These are phyloP conservation scores for Petrocephalus microphthalmus DNA, from an alignment of 2,113 vertebrate genomes.

Conservation along the genomic window DNA sequence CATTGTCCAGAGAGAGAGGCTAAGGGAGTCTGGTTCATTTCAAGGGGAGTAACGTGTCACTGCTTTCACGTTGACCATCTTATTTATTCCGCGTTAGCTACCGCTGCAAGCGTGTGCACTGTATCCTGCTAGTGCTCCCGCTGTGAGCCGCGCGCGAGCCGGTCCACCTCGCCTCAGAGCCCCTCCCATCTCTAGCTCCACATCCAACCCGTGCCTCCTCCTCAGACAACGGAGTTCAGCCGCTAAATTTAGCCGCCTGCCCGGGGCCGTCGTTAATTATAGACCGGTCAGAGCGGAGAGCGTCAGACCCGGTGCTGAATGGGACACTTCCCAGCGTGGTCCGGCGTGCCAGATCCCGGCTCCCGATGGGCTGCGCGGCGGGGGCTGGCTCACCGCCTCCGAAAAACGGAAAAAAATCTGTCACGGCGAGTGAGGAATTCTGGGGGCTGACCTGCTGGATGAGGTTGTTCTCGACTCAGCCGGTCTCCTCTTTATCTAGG, in stretches of 20 bases:
- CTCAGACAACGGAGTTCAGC: slow-evolving; percentile 49
- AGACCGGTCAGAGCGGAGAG: slow-evolving; percentile 47
- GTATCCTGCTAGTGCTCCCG: slow-evolving; percentile 36
- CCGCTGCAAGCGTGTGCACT: neutral
- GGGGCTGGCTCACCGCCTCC: neutral
- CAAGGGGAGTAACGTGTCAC: neutral
- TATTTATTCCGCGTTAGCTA: neutral
- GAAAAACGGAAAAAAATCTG: neutral
- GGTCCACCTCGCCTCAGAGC: slow-evolving; percentile 37
- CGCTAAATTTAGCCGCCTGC: slow-evolving; percentile 60
- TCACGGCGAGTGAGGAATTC: slow-evolving; percentile 47
- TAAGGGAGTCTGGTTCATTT: neutral
- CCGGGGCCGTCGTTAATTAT: slow-evolving; percentile 64
- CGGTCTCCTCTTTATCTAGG: slow-evolving; percentile 49
- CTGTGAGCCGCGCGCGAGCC: slow-evolving; percentile 39
- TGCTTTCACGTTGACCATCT: neutral
- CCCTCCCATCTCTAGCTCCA: slow-evolving; percentile 34
- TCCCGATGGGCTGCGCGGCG: slow-evolving; percentile 8
- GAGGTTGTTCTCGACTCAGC: slow-evolving; percentile 50
- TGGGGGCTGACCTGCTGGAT: slow-evolving; percentile 51
- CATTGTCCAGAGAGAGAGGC: neutral
- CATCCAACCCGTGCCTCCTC: slow-evolving; percentile 48
- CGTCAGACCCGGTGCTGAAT: slow-evolving; percentile 31
- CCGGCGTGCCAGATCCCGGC: slow-evolving; percentile 20
- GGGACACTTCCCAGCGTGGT: slow-evolving; percentile 28